phyloP scores from a whole-genome alignment of 1,140 invertebrate species.

The Anastrepha ludens region DNA sequence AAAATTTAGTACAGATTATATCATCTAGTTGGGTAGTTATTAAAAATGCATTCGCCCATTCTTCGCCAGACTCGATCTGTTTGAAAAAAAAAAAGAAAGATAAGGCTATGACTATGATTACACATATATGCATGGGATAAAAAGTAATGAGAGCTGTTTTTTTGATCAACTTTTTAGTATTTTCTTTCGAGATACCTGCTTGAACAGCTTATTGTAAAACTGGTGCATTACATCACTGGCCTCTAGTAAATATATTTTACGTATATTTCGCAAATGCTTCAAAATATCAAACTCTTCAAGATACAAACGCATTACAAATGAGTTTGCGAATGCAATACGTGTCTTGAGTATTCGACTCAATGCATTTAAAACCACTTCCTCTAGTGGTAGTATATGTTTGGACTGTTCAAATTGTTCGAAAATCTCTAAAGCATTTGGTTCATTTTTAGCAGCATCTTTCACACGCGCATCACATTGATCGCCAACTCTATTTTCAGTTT shows the following conservation, averaged over 20 bases:
- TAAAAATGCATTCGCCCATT: constrained; percentile 62
- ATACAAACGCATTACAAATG: constrained; percentile 66
- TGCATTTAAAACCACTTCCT: constrained; percentile 29
- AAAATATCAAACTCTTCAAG: constrained; percentile 60
- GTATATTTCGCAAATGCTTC: constrained; percentile 64
- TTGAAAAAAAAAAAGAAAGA: constrained; percentile 16
- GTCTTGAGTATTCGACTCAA: constrained; percentile 60
- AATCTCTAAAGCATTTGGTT: constrained; percentile 46
- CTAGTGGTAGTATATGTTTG: constrained; percentile 7
- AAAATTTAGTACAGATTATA: constrained; percentile 59
- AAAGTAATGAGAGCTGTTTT: constrained; percentile 5
- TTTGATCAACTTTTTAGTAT: neutral
- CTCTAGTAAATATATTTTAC: constrained; percentile 66
- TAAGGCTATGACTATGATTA: neutral
- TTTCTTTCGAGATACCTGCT: constrained; percentile 53
- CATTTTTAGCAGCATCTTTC: neutral
- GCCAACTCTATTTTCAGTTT: neutral
- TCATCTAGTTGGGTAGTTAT: constrained; percentile 63
- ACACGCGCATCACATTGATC: constrained; percentile 9
- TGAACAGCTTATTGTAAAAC: constrained; percentile 66
- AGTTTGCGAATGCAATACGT: constrained; percentile 63
- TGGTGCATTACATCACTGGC: constrained; percentile 64
- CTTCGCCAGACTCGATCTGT: constrained; percentile 64
- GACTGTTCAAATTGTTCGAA: constrained; percentile 37
- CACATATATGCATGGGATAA: too few species aligned